Base-by-base conservation (phyloP, 2,888 invertebrate genomes). In the Cataglyphis rosenhaueri region DNA sequence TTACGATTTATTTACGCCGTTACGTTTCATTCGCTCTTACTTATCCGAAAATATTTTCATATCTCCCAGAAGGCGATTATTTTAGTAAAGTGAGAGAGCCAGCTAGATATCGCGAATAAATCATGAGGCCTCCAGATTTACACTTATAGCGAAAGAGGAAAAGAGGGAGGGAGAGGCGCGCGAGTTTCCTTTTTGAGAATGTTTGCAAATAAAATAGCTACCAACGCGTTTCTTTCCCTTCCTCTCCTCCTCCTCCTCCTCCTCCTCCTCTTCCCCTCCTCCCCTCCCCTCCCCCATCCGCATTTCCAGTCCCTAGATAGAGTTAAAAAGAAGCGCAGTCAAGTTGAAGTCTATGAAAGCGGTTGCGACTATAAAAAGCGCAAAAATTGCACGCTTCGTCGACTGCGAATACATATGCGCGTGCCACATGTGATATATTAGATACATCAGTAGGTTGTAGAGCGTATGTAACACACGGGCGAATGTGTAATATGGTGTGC, bases 361-460 rank as follows among this genome's bases (percentile, higher is more conserved):
- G 70, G 29, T 18, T 59, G 32, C 10, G 21, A 41, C 41, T 70
- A 59, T 70, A 78, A 78, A 57, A 76, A 66, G 38, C 38, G n/a
- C 15, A 68, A 78, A 76, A 78, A 78, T 41, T 57, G 21, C 18
- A 59, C 41, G 41, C 32, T 68, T 44, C 66, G 32, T 2, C 57
- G 38, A 65, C 29, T 65, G 55, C 52, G 29, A n/a, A 65, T 65
- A 38, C 32, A 48, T 52, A 57, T 18, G 55, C 18, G 41, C n/a
- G 5, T 55, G 35, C 29, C 12, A 65, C n/a, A 52, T 25, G 29
- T 57, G 55, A 65, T 29, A 32, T 76, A 55, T 41, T 64, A 55
- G 25, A 76, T 55, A 66, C 55, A 76, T 76, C 65, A 66, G 32
- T 62, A 66, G 48, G 15, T 10, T 68, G 29, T 76, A 76, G 55